Conservation (phyloP, 2,888 invertebrate species). For the Acholoe squamosa region DNA sequence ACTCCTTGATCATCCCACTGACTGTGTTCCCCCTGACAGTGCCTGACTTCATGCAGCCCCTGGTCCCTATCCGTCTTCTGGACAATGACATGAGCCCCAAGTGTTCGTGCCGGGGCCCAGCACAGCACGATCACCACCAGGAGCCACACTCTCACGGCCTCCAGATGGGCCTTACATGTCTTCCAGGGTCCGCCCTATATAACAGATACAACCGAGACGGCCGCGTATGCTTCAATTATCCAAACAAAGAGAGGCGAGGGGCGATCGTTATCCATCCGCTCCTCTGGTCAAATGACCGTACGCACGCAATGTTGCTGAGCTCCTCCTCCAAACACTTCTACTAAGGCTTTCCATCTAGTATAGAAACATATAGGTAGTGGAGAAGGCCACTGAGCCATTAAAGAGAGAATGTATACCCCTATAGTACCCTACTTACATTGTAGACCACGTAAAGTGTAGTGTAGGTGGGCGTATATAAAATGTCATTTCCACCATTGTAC, state of each 20-base stretch:
- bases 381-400: too few species aligned
- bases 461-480: too few species aligned
- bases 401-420: too few species aligned
- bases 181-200: background rate
- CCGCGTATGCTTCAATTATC: slow-evolving; percentile 47
- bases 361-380: too few species aligned
- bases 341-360: too few species aligned
- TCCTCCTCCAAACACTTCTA: slow-evolving; percentile 6
- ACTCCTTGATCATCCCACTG: slow-evolving; percentile 5
- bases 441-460: too few species aligned
- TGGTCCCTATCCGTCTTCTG: slow-evolving; percentile 13
- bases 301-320: background rate
- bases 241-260: slow-evolving; percentile 60
- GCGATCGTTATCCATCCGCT: slow-evolving; percentile 47
- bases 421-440: too few species aligned
- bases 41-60: background rate
- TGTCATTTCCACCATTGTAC: too few species aligned
- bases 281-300: background rate
- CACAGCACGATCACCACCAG: slow-evolving; percentile 22
- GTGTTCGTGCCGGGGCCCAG: slow-evolving; percentile 34
- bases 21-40: background rate
- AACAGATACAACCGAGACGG: slow-evolving; percentile 40
- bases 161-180: slow-evolving; percentile 27
- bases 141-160: slow-evolving; percentile 20
- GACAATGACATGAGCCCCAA: slow-evolving; percentile 29